These are phyloP conservation scores for Tenthredo amoena DNA, from an alignment of 2,888 invertebrate species.

Conservation along the genomic window DNA sequence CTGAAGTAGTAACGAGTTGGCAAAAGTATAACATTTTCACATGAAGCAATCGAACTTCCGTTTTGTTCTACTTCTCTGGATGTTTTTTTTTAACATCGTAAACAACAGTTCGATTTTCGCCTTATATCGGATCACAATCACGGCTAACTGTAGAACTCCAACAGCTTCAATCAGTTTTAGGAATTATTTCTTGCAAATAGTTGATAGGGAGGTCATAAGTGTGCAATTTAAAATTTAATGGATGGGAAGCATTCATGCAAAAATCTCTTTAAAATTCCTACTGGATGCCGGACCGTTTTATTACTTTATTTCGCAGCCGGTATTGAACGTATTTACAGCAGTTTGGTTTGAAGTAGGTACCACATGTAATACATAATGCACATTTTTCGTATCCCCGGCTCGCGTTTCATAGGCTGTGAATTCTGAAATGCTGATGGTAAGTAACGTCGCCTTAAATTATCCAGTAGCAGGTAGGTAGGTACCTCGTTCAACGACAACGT, in stretches of 20 bases:
- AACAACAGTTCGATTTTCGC: not conserved
- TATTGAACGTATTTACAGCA: constrained; percentile 47
- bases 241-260: constrained; percentile 25
- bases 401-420: constrained; percentile 34
- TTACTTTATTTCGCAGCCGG: constrained; percentile 28
- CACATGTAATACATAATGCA: constrained; percentile 4
- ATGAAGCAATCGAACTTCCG: not conserved
- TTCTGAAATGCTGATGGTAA: constrained; percentile 36
- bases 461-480: constrained; percentile 26
- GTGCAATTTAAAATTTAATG: constrained; percentile 30
- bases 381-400: not conserved
- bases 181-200: constrained; percentile 8
- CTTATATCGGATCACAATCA: not conserved
- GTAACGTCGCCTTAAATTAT: constrained; percentile 35
- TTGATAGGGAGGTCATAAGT: constrained; percentile 11
- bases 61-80: not conserved
- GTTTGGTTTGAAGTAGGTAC: constrained; percentile 20
- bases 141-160: not conserved
- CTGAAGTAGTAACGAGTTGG: not conserved
- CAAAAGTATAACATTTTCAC: not conserved
- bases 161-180: not conserved
- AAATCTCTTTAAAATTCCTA: constrained; percentile 48
- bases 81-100: not conserved
- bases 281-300: constrained; percentile 24
- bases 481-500: constrained; percentile 12